Conservation (phyloP, 2,113 vertebrate genomes). For the Scopus umbretta region DNA sequence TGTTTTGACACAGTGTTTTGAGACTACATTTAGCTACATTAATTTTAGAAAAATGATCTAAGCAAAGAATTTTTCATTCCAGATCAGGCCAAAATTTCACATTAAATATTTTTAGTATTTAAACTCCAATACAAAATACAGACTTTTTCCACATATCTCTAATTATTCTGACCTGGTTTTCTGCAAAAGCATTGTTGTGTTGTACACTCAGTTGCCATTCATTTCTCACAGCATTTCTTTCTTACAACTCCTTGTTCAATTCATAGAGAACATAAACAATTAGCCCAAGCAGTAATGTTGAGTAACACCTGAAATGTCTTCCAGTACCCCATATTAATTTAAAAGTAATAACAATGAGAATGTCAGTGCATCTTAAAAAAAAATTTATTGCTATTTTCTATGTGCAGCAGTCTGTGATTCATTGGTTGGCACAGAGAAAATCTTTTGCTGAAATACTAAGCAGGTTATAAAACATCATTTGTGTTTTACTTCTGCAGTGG, state of each 20-base stretch:
- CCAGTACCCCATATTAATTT: not conserved
- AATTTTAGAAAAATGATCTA: not conserved
- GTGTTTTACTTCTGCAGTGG: not conserved
- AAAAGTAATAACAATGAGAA: not conserved
- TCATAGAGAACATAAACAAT: not conserved
- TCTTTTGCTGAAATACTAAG: slow-evolving; percentile 33
- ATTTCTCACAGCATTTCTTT: not conserved
- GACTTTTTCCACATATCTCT: not conserved
- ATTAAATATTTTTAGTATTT: not conserved
- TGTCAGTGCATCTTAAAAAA: not conserved
- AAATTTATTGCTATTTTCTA: not conserved
- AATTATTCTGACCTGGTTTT: not conserved
- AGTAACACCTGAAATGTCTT: slow-evolving; percentile 10
- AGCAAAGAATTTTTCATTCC: not conserved
- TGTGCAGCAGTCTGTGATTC: not conserved
- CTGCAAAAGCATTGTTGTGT: not conserved
- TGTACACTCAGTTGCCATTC: not conserved
- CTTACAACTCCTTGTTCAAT: not conserved
- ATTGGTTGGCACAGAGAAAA: slow-evolving; percentile 3
- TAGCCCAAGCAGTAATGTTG: not conserved
- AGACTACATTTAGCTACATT: not conserved
- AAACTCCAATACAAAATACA: not conserved
- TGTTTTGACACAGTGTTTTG: not conserved
- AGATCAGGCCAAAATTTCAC: not conserved
- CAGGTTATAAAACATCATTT: slow-evolving; percentile 47